Evolutionary conservation across 2,797 vertebrate genomes (phyloP).

Genomic region (Sternotherus odoratus): DNA sequence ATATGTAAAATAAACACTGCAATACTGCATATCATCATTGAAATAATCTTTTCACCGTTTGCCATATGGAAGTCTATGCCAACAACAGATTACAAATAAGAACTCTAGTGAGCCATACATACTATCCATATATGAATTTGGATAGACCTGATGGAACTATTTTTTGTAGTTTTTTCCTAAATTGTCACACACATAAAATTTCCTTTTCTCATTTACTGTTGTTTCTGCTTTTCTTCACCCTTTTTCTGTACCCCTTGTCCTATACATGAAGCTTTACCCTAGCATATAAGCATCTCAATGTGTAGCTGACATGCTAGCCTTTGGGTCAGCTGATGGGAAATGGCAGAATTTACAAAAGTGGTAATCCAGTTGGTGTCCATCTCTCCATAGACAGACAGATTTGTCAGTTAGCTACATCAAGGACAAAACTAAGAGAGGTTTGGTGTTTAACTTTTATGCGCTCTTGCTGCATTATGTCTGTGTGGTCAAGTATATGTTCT

Average conservation of each 20-base stretch:
- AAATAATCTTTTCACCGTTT: constrained; percentile 61
- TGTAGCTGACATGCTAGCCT: background rate
- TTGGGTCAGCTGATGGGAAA: background rate
- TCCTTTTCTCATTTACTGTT: background rate
- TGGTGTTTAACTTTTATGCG: background rate
- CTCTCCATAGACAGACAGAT: background rate
- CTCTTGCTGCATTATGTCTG: background rate
- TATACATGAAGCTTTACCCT: background rate
- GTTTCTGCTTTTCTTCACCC: background rate
- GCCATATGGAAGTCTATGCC: constrained; percentile 24
- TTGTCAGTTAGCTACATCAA: background rate
- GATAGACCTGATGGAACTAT: no score
- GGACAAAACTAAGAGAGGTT: background rate
- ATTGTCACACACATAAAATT: background rate
- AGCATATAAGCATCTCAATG: no score
- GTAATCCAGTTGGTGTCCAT: background rate
- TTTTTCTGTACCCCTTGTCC: background rate
- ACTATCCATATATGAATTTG: no score
- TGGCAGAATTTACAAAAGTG: background rate
- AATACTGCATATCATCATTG: constrained; percentile 24
- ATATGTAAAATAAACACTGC: constrained; percentile 63
- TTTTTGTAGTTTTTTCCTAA: no score
- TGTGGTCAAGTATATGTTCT: background rate
- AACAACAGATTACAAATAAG: constrained; percentile 21
- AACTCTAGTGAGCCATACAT: background rate